These are phyloP conservation scores for Borostomias antarcticus DNA, from an alignment of 2,797 vertebrate species.

Conservation along the genomic window DNA sequence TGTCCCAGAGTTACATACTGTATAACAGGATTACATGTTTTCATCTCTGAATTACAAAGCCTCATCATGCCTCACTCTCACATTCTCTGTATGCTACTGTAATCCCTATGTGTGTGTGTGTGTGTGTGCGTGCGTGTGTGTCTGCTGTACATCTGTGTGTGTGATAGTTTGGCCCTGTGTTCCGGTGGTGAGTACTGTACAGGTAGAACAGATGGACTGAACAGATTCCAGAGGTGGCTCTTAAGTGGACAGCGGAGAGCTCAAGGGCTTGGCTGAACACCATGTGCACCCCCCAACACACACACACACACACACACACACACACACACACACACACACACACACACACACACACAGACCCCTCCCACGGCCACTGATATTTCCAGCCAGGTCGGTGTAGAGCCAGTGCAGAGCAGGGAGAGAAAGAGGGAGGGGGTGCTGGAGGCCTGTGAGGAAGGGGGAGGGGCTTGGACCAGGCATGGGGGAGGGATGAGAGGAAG, in stretches of 20 bases:
- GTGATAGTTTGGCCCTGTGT: background rate
- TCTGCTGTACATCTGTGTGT: constrained; percentile 3
- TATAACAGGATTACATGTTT: constrained; percentile 42
- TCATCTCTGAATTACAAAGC: constrained; percentile 33
- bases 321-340: constrained; percentile 25
- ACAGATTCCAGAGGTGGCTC: constrained; percentile 51
- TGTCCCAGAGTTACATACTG: no score
- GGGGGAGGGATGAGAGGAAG: no score
- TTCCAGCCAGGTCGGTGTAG: constrained; percentile 38
- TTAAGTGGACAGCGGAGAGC: constrained; percentile 43
- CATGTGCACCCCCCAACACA: constrained; percentile 15
- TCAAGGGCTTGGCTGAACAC: constrained; percentile 47
- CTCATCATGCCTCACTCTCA: constrained; percentile 38
- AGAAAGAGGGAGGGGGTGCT: background rate
- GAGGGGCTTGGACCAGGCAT: background rate
- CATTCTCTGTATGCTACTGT: constrained; percentile 22
- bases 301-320: constrained; percentile 20
- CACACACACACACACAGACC: constrained; percentile 29
- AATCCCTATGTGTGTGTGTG: background rate
- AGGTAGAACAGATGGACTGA: constrained; percentile 53
- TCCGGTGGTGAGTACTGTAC: background rate
- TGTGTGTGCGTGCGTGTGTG: constrained; percentile 8
- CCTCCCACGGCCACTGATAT: constrained; percentile 33
- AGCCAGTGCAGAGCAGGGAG: background rate
- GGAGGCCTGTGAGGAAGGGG: background rate